These are phyloP conservation scores for Macropodus opercularis DNA, from an alignment of 2,797 vertebrate genomes.

Conservation along the genomic window DNA sequence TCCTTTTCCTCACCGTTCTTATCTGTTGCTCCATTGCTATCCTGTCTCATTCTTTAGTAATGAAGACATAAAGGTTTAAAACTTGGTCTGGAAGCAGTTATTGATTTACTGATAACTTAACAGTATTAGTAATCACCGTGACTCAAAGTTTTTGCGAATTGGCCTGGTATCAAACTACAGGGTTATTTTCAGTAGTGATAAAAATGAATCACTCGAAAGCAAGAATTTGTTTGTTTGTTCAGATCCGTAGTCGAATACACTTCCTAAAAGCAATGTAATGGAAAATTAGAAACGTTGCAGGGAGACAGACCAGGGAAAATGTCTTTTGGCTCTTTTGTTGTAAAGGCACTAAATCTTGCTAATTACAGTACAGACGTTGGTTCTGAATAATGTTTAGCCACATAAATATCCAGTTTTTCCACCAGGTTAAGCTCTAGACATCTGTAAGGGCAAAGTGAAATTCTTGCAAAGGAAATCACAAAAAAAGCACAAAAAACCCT, in stretches of 20 bases:
- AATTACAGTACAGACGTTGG: too few species aligned
- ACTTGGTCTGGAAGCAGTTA: slow-evolving; percentile 48
- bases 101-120: slow-evolving; percentile 24
- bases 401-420: too few species aligned
- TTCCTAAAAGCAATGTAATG: not conserved
- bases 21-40: slow-evolving; percentile 14
- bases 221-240: not conserved
- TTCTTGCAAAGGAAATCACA: too few species aligned
- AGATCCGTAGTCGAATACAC: not conserved
- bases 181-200: slow-evolving; percentile 3
- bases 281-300: not conserved
- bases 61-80: slow-evolving; percentile 23
- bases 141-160: not conserved
- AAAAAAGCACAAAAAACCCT: too few species aligned
- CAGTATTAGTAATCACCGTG: not conserved
- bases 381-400: too few species aligned
- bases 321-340: not conserved
- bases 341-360: not conserved
- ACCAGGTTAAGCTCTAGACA: too few species aligned
- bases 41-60: slow-evolving; percentile 39
- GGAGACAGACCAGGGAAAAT: not conserved
- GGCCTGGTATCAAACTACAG: not conserved
- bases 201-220: not conserved
- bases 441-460: too few species aligned
- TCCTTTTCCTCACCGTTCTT: slow-evolving; percentile 35